Base-by-base conservation (phyloP, 92 coral and sea anemone species). In the Blastomussa wellsi region DNA sequence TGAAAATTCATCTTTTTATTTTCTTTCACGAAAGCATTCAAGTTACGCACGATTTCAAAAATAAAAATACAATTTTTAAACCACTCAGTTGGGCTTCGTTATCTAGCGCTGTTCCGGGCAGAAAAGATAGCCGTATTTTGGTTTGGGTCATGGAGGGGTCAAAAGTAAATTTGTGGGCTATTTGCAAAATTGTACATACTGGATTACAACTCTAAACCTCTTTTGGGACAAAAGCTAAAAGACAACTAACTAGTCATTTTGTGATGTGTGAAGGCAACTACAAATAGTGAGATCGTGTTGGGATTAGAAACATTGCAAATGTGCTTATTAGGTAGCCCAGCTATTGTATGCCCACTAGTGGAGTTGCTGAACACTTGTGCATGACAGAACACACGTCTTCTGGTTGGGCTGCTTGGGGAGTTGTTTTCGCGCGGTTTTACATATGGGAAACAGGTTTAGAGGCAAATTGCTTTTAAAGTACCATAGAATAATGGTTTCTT, bases 61-160 rank as follows among this genome's bases (percentile, higher is more conserved):
- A 62, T 62, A 4, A 26, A 28, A 62, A 8, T 12, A 26, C 26
- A 62, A 62, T 2, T 8, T 10, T 4, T 7, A 28, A 62, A 62
- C 26, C 28, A 62, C 68, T 26, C n/a, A n/a, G n/a, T n/a, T 62
- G 7, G 7, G 10, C 68, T 62, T 62, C 29, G 68, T 8, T 8
- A 62, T 2, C n/a, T 62, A 41, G 7, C 28, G 20, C 26, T 24
- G 22, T n/a, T n/a, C n/a, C n/a, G n/a, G n/a, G n/a, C n/a, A 57
- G 9, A 9, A 36, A 38, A 47, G 36, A 28, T 22, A 8, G 16
- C 24, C 20, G 16, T 39, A 47, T 31, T 80, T 66, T 9, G 35
- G 68, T 62, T 57, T 31, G 75, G 84, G 76, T 67, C 84, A 78
- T 10, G 4, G 17, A n/a, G 65, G 39, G 80, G 80, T 77, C 68